These are phyloP conservation scores for Malacoraja senta DNA, from an alignment of 2,797 vertebrate genomes.

Conservation along the genomic window DNA sequence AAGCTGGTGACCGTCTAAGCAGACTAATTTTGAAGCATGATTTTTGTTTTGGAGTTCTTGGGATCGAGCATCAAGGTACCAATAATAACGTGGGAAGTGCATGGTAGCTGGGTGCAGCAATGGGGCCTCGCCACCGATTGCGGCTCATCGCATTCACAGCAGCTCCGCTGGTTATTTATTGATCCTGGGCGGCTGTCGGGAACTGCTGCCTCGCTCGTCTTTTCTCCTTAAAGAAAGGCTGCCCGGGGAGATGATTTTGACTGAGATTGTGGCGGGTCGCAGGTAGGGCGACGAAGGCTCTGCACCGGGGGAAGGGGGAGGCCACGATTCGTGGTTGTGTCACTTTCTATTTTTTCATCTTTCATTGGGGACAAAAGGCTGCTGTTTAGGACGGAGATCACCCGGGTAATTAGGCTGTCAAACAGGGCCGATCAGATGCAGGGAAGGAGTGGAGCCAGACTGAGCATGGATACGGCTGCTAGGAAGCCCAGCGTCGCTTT, in stretches of 20 bases:
- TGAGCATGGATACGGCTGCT: background rate
- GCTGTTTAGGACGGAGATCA: conserved; percentile 6
- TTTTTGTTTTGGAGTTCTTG: background rate
- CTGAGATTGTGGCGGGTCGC: background rate
- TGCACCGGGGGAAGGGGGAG: background rate
- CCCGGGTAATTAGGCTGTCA: background rate
- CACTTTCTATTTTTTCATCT: background rate
- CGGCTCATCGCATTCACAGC: background rate
- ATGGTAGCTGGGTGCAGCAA: background rate
- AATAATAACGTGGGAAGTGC: background rate
- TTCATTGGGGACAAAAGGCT: background rate
- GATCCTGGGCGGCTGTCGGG: background rate
- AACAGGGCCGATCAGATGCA: background rate
- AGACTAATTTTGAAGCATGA: too few species aligned
- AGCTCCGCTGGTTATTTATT: background rate
- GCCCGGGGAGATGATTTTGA: too few species aligned
- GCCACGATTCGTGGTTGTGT: background rate
- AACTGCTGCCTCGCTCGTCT: background rate
- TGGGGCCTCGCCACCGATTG: background rate
- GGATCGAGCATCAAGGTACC: conserved; percentile 20
- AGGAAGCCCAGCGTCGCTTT: background rate
- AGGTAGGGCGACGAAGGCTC: background rate
- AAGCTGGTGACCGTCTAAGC: too few species aligned
- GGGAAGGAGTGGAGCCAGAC: background rate
- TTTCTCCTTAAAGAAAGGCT: background rate